A percentile compares a stretch with the other conserved stretches of the same genome.
These are phyloP conservation scores for Trachymyrmex septentrionalis DNA, from an alignment of 1,140 invertebrate genomes.

Conservation along the genomic window DNA sequence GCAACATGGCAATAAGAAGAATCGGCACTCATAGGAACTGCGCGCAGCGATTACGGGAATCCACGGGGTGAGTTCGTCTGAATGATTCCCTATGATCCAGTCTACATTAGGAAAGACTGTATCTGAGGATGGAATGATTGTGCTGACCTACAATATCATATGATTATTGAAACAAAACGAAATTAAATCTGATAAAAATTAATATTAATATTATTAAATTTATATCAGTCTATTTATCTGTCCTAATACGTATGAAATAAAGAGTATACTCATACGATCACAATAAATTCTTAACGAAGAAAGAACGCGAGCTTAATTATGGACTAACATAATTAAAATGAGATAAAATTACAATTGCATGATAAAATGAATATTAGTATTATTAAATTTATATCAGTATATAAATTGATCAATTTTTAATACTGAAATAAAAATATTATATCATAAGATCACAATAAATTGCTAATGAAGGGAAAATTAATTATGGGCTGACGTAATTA, in stretches of 20 bases:
- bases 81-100: conserved; percentile 99
- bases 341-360: too few relatives aligned
- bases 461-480: too few relatives aligned
- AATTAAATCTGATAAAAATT: conserved; percentile 24
- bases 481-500: too few relatives aligned
- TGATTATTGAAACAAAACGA: background rate
- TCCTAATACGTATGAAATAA: too few relatives aligned
- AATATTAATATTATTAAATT: conserved; percentile 27
- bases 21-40: conserved; percentile 90
- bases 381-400: too few relatives aligned
- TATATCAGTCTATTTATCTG: background rate
- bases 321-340: too few relatives aligned
- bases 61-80: conserved; percentile 99
- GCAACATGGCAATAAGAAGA: conserved; percentile 98
- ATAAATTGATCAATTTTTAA: background rate
- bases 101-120: conserved; percentile 92
- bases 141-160: conserved; percentile 85
- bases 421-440: too few relatives aligned
- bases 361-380: too few relatives aligned
- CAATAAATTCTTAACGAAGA: too few relatives aligned
- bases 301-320: too few relatives aligned
- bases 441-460: too few relatives aligned
- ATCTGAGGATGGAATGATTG: conserved; percentile 91
- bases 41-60: conserved; percentile 96
- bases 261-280: too few relatives aligned